Evolutionary conservation across 2,888 invertebrate species (phyloP), one percentile per base, ranked within the genome.

Genomic region (Podabrus alpinus): DNA sequence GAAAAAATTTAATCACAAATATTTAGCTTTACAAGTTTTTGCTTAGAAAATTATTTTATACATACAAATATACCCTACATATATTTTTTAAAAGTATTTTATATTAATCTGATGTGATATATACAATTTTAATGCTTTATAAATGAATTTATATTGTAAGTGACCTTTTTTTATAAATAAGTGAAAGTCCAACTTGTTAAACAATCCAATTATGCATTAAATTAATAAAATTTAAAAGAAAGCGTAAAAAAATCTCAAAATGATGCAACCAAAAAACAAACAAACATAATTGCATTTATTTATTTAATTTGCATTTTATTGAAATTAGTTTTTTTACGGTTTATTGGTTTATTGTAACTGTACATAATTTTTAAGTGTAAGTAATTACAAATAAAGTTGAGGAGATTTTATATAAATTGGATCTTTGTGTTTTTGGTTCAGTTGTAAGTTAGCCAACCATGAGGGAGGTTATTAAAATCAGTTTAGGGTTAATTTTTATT

Each of bases 201-300:
- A 24, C 21, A 45, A 64, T 15, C 59, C 24, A 45, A 16, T 72
- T 68, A 64, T 68, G 72, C 72, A 61, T 25, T 72, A 68, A 72
- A 68, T 68, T 59, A 45, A 17, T 68, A 72, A 72, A 68, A 72
- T 61, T 72, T 64, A 62, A 73, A 66, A 69, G 73, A 73, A 73
- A 73, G 73, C 73, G 73, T 64, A 73, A 73, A 73, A 69, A 69
- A 21, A 60, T 45, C 59, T 19, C 59, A 69, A 72, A 68, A 29
- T 73, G 69, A 69, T 69, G 72, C 67, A 72, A 72, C 64, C 61
- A 59, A 66, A 60, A 60, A 10, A 66, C 69, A 68, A 68, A 64
- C 73, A 72, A 29, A 29, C 13, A 45, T 45, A 45, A 45, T 45
- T 45, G 45, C 45, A 45, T 45, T 45, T n/a, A 45, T 45, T 45